Base-by-base conservation (phyloP, 2,113 vertebrate species). In the Mus spicilegus region DNA sequence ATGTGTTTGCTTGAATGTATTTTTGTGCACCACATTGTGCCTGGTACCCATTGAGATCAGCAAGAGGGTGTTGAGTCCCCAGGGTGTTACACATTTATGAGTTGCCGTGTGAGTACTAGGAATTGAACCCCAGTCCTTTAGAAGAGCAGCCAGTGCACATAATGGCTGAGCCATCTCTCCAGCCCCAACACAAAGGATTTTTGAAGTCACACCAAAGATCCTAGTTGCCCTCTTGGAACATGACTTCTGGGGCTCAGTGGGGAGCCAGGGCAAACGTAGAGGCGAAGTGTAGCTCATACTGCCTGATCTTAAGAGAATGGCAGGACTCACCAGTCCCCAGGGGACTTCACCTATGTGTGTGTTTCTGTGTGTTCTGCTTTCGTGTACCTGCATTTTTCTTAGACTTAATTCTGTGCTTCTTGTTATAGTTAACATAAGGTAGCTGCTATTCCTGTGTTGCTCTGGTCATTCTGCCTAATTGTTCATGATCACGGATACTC, bases 191-290 rank as follows among this genome's bases (percentile, higher is more conserved):
- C 58, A 85, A 65, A 65, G 33, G 26, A 36, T 28, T n/a, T 70
- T 49, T 70, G 67, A 26, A 70, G 67, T 51, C 33, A 72, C 49
- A 22, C 36, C 36, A 63, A 36, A 69, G 56, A 56, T 11, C 69
- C 75, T 19, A 0, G 5, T 12, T 58, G 26, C n/a, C 10, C 0
- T 70, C 0, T 76, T 4, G 2, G 65, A 85, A 49, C 20, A 0
- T n/a, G 13, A n/a, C 30, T 33, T 89, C 49, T 33, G 80, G 42
- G 17, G 30, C 24, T 42, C 89, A 93, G 42, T 39, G 30, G 54
- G 49, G 22, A 82, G 8, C n/a, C 30, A 54, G 87, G 22, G 19
- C 49, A 28, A 20, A 77, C 7, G 6, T 2, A 7, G 33, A 67
- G 63, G 8, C 5, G 10, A 80, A 36, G 10, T 19, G 7, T 49